Evolutionary conservation across 2,888 invertebrate species (phyloP).

Genomic region (Drosophila merina): DNA sequence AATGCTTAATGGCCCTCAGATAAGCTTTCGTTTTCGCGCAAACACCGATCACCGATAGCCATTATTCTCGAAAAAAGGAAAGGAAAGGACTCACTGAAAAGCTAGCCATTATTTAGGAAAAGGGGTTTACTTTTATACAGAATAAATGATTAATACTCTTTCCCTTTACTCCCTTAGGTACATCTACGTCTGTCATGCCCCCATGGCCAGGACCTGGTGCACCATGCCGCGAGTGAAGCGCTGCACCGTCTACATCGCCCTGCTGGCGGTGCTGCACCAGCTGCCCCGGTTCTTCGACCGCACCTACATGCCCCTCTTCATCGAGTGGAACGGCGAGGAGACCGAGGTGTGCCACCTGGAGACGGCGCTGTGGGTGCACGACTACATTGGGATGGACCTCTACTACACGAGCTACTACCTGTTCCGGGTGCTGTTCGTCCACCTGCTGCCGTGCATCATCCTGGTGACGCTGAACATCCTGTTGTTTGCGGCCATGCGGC

Average conservation of each 20-base stretch:
- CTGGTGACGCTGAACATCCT: slow-evolving; percentile 94
- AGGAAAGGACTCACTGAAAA: neutral
- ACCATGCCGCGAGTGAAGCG: slow-evolving; percentile 90
- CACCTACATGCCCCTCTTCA: slow-evolving; percentile 86
- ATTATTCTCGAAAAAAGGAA: neutral
- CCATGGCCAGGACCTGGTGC: slow-evolving; percentile 92
- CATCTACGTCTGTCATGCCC: slow-evolving; percentile 97
- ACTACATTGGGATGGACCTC: slow-evolving; percentile 88
- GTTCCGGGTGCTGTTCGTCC: slow-evolving; percentile 96
- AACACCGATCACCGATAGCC: neutral
- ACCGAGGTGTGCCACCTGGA: slow-evolving; percentile 88
- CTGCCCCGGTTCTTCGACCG: slow-evolving; percentile 92
- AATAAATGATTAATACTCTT: no score
- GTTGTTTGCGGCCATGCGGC: slow-evolving; percentile 92
- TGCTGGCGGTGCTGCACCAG: slow-evolving; percentile 92
- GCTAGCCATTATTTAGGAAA: no score
- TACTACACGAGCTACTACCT: slow-evolving; percentile 93
- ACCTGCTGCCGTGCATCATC: slow-evolving; percentile 94
- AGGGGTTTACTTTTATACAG: no score
- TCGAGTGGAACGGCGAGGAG: slow-evolving; percentile 88
- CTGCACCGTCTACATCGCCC: slow-evolving; percentile 91
- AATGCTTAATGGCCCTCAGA: slow-evolving; percentile 1
- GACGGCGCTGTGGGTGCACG: slow-evolving; percentile 89
- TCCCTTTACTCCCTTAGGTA: slow-evolving; percentile 84
- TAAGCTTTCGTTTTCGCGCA: neutral